Base-by-base conservation (phyloP, 2,797 vertebrate species). In the Spheniscus humboldti region DNA sequence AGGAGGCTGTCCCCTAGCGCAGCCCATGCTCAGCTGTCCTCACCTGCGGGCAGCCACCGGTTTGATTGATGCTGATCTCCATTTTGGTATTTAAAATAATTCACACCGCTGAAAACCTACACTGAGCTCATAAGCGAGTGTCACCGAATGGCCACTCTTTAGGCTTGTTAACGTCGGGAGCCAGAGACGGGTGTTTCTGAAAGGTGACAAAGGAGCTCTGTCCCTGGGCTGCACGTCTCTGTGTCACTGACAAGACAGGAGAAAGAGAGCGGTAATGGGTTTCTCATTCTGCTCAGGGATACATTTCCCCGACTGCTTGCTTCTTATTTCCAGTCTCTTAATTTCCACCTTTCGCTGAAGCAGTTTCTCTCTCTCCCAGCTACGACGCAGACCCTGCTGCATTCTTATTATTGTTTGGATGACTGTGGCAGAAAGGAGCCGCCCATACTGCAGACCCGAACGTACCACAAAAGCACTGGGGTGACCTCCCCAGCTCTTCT, bases 151-250 rank as follows among this genome's bases (percentile, higher is more conserved):
- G 67, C 77, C 9, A 31, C 85, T 90, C 80, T 33, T 91, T 71
- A 73, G 91, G 73, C 89, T 94, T 66, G 94, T 88, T 91, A 95
- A 91, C 11, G 33, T 87, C 37, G 5, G 84, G 84, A 95, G 90
- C 77, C 11, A n/a, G 90, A 69, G 86, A 86, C 43, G 85, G 92
- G 91, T 84, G 86, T 18, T 91, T 83, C 79, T 68, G 88, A 86
- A 86, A 97, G 94, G 91, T 89, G 92, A 95, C 60, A 86, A 92
- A 96, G 94, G 92, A 85, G 94, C 86, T 47, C 56, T 95, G 96
- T 97, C 92, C 93, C 94, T 1, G 37, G 75, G 93, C 94, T 94
- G 93, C 93, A 67, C 28, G 7, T 35, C 50, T 12, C 13, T 9
- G 47, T 59, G 41, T 41, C 90, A 11, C 91, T 39, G 94, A 96